Conservation (phyloP, 2,113 vertebrate species). For the Ranitomeya imitator region DNA sequence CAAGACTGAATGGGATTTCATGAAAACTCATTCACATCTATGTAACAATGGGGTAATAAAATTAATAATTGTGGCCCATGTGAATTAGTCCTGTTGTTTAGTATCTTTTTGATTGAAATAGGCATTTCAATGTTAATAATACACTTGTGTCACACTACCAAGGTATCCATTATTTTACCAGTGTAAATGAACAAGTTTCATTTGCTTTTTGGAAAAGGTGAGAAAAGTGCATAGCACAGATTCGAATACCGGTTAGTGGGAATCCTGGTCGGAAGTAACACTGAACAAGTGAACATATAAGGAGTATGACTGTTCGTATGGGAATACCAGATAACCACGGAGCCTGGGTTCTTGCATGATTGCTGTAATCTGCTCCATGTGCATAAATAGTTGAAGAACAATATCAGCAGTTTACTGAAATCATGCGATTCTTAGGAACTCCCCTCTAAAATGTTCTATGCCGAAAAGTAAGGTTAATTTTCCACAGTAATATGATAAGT, state of each 20-base stretch:
- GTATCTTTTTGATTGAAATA: too few relatives aligned
- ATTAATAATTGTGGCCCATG: too few relatives aligned
- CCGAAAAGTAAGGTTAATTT: neutral
- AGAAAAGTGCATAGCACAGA: neutral
- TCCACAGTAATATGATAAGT: neutral
- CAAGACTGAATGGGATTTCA: too few relatives aligned
- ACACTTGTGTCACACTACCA: neutral
- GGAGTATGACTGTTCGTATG: neutral
- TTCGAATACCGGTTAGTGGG: neutral
- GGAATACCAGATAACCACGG: neutral
- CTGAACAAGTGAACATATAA: neutral
- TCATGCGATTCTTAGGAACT: neutral
- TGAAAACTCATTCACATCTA: too few relatives aligned
- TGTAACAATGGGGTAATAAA: too few relatives aligned
- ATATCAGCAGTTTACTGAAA: neutral
- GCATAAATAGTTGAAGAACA: too few relatives aligned
- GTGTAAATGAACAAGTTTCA: neutral
- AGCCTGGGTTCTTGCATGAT: neutral
- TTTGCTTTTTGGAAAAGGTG: neutral
- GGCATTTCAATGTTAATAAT: too few relatives aligned
- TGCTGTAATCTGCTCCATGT: neutral
- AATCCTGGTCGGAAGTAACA: neutral
- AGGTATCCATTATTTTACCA: neutral
- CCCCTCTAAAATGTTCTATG: neutral
- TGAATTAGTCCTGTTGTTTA: too few relatives aligned